Base-by-base conservation (phyloP, 2,113 vertebrate species). In the Condylura cristata region DNA sequence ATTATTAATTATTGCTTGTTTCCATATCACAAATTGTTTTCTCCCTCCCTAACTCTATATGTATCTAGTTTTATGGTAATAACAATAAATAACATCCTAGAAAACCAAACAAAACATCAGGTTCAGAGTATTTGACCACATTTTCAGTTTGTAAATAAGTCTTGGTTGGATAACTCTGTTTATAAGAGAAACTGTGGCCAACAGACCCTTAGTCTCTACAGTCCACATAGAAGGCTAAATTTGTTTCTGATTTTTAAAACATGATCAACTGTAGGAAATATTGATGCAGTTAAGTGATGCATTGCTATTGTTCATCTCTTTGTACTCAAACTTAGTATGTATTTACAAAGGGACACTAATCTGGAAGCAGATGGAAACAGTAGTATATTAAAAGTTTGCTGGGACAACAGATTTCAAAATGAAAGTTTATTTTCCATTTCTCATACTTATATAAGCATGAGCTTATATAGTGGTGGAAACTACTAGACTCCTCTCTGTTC, bases 371-470 rank as follows among this genome's bases (percentile, higher is more conserved):
- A 56, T 1, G 28, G 66, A 93, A 97, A 96, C 3, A 68, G 93
- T 96, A 41, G 82, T 53, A 46, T 58, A 82, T 94, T 51, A 90
- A 92, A 95, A 93, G 91, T 80, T 96, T 86, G 89, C 86, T 96
- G 85, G 56, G 87, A 92, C 78, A 95, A 94, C 37, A 97, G 93
- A 89, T 91, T 95, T 34, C 28, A 96, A 96, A 97, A 80, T 97
- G 92, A 94, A 97, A 93, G 9, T 95, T 46, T 97, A 97, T 65
- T 95, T 97, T 97, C 51, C 70, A n/a, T n/a, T 60, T 81, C 12
- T 91, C 34, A 48, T 3, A 72, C 41, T 96, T 89, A 95, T 90
- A 10, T 20, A 66, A 91, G 26, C 92, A 51, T 51, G 74, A 10
- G 8, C 22, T 56, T 53, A 74, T 37, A 68, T 89, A 96, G 96